Evolutionary conservation across 2,113 vertebrate genomes (phyloP).

Genomic region (Mobula hypostoma): DNA sequence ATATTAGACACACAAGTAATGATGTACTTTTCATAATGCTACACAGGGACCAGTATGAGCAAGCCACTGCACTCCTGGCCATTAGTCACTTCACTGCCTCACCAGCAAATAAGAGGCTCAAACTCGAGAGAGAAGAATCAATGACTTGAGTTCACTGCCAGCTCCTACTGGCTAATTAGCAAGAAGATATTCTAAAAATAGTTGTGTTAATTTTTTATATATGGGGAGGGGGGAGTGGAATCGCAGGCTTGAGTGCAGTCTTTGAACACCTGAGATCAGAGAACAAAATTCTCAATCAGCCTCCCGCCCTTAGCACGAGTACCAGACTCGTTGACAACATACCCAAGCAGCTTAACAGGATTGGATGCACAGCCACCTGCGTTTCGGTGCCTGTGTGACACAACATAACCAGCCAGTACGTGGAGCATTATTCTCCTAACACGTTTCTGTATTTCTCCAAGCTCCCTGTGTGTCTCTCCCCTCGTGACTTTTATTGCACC

Average conservation of each 20-base stretch:
- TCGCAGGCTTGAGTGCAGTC: background rate
- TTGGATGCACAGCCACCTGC: background rate
- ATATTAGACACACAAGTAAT: too few species aligned
- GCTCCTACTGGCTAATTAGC: constrained; percentile 4
- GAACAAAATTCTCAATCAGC: background rate
- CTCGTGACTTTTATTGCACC: too few species aligned
- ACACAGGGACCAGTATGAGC: background rate
- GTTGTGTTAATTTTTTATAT: background rate
- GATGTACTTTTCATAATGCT: background rate
- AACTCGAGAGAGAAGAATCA: background rate
- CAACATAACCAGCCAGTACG: background rate
- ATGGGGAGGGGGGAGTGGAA: background rate
- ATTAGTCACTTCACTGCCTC: background rate
- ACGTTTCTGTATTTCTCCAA: background rate
- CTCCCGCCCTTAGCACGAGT: background rate
- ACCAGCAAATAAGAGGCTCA: background rate
- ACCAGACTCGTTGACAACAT: background rate
- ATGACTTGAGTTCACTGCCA: background rate
- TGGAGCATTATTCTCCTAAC: background rate
- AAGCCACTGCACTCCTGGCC: background rate
- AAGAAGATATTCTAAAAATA: constrained; percentile 13
- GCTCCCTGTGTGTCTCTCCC: background rate
- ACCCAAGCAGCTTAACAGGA: background rate
- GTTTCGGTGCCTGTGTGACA: background rate
- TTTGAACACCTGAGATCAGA: background rate